These are phyloP conservation scores for Unio pictorum DNA, from an alignment of 2,888 invertebrate genomes.

Conservation along the genomic window DNA sequence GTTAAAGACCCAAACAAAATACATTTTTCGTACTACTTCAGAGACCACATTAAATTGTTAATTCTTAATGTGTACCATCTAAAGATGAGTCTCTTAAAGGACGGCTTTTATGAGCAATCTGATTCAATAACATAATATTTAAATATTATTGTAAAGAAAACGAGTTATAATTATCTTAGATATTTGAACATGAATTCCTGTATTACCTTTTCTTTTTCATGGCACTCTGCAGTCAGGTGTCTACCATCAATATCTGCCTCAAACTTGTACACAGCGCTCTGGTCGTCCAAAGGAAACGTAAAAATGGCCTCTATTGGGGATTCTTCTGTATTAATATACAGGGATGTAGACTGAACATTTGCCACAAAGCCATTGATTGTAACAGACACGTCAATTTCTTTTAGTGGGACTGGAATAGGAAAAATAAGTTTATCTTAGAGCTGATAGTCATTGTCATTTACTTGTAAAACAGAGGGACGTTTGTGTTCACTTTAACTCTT, in stretches of 20 bases:
- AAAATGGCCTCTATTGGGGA: slow-evolving; percentile 47
- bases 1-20: too few relatives aligned
- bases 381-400: slow-evolving; percentile 25
- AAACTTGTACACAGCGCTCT: slow-evolving; percentile 55
- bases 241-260: slow-evolving; percentile 51
- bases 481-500: too few relatives aligned
- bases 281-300: slow-evolving; percentile 57
- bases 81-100: too few relatives aligned
- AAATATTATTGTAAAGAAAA: too few relatives aligned
- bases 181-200: too few relatives aligned
- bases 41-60: not conserved
- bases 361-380: slow-evolving; percentile 35
- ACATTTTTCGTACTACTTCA: not conserved
- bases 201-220: slow-evolving; percentile 52
- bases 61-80: too few relatives aligned
- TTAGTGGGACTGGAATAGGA: slow-evolving; percentile 35
- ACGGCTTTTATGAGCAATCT: too few relatives aligned
- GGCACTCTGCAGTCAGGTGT: slow-evolving; percentile 52
- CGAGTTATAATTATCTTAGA: too few relatives aligned
- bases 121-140: too few relatives aligned
- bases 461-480: too few relatives aligned
- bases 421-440: too few relatives aligned
- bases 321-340: slow-evolving; percentile 41
- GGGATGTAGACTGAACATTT: slow-evolving; percentile 33
- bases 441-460: too few relatives aligned